Evolutionary conservation across 2,797 vertebrate genomes (phyloP).

Genomic region (Mormyrus hasselquistii): DNA sequence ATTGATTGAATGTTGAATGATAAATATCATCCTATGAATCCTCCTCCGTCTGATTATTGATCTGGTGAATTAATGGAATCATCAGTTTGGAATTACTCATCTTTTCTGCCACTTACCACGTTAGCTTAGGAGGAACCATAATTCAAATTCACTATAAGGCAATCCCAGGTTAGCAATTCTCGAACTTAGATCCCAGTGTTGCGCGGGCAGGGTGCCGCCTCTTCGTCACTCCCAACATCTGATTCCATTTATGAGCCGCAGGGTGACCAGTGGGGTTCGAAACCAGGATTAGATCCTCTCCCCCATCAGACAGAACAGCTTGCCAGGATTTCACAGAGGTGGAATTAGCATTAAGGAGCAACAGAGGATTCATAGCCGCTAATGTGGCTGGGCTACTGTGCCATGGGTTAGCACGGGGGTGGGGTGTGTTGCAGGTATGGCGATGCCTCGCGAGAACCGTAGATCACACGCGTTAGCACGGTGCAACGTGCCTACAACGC

Average conservation of each 20-base stretch:
- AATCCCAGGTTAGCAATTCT: neutral
- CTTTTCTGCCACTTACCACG: neutral
- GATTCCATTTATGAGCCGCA: neutral
- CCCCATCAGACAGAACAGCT: neutral
- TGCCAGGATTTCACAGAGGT: neutral
- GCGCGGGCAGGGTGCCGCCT: neutral
- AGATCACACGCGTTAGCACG: neutral
- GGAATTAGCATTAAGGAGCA: neutral
- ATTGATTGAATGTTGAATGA: neutral
- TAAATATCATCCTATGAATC: neutral
- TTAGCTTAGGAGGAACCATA: neutral
- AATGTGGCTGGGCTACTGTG: neutral
- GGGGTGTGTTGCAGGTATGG: neutral
- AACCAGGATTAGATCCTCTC: neutral
- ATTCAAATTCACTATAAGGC: neutral
- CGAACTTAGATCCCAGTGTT: neutral
- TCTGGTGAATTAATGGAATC: neutral
- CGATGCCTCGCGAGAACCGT: neutral
- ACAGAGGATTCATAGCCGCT: neutral
- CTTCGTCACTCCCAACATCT: neutral
- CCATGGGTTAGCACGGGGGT: neutral
- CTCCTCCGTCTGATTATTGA: neutral
- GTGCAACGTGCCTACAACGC: neutral
- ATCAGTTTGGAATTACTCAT: neutral
- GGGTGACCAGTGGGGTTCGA: neutral